A percentile compares a stretch with the other conserved stretches of the same genome.
These are phyloP conservation scores for Euglossa dilemma DNA, from an alignment of 1,140 invertebrate species.

Conservation along the genomic window DNA sequence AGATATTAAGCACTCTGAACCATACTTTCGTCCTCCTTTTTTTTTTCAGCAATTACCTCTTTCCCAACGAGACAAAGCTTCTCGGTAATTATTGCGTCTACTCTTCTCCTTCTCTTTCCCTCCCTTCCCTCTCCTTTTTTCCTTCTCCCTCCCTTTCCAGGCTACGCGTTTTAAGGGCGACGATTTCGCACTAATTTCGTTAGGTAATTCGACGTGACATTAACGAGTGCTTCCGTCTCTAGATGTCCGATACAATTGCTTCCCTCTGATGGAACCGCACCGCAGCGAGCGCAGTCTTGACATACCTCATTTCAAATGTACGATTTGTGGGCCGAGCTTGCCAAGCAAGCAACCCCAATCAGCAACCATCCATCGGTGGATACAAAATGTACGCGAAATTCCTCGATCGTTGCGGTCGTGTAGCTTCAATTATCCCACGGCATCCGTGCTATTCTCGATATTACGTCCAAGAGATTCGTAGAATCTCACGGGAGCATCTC, in stretches of 20 bases:
- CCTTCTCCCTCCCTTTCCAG: not conserved
- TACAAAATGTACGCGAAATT: slow-evolving; percentile 43
- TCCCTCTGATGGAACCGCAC: not conserved
- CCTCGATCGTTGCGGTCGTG: slow-evolving; percentile 17
- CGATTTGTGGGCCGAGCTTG: slow-evolving; percentile 43
- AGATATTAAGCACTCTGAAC: slow-evolving; percentile 53
- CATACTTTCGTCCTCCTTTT: not conserved
- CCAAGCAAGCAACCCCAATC: slow-evolving; percentile 29
- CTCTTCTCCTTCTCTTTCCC: not conserved
- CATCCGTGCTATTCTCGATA: slow-evolving; percentile 49
- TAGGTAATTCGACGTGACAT: not conserved
- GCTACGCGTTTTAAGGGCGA: not conserved
- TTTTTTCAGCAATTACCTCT: not conserved
- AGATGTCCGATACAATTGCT: not conserved
- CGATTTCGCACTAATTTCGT: not conserved
- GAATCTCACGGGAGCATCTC: slow-evolving; percentile 29
- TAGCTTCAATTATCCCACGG: slow-evolving; percentile 34
- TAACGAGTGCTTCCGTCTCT: not conserved
- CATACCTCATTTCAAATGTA: slow-evolving; percentile 51
- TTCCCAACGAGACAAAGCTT: not conserved
- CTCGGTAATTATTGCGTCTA: not conserved
- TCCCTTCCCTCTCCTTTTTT: not conserved
- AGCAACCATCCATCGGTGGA: slow-evolving; percentile 12
- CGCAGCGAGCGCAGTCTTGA: slow-evolving; percentile 36
- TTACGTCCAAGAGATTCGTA: slow-evolving; percentile 32